Evolutionary conservation across 2,113 vertebrate genomes (phyloP), one percentile per base, ranked within the genome.

Genomic region (Diphyllodes magnificus): DNA sequence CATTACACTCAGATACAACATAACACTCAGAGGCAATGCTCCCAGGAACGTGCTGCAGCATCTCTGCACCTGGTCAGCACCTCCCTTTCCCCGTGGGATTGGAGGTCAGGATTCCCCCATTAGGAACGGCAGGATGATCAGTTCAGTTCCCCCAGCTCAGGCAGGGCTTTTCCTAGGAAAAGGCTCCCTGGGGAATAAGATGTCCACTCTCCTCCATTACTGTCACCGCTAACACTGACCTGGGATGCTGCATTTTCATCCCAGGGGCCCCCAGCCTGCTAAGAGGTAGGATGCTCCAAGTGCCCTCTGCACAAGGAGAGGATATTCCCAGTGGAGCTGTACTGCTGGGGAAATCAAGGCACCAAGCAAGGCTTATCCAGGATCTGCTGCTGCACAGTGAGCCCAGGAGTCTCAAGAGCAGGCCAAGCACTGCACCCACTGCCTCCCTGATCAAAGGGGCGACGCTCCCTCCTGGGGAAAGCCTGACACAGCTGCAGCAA

Each of bases 331-430:
- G 44, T 37, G n/a, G 49, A 39, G 13, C 31, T 60, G 51, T 23
- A 47, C 28, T 42, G 25, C 54, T 78, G 78, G n/a, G 68, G 49
- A 81, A 90, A 75, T 8, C 0, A 1, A 92, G 73, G 73, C 37
- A 72, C 20, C 1, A 5, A 50, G 39, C 2, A 2, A 78, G 45
- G 47, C 63, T 23, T 27, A 7, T 4, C 15, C 0, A 0, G 54
- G 25, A 31, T 28, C 9, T 2, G 27, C 31, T 3, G 2, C 25
- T 21, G 44, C 23, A 59, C 65, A 75, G 63, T 0, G 1, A 84
- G 39, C 50, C 31, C 54, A 7, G 51, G 24, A 93, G 19, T 44
- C 68, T 40, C 64, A 39, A 30, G 23, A 75, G 59, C 45, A 39
- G 21, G 21, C 53, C 45, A 65, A 72, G 47, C 19, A 18, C 31